Conservation (phyloP, 1,140 invertebrate species). For the Drosophila pseudoobscura region DNA sequence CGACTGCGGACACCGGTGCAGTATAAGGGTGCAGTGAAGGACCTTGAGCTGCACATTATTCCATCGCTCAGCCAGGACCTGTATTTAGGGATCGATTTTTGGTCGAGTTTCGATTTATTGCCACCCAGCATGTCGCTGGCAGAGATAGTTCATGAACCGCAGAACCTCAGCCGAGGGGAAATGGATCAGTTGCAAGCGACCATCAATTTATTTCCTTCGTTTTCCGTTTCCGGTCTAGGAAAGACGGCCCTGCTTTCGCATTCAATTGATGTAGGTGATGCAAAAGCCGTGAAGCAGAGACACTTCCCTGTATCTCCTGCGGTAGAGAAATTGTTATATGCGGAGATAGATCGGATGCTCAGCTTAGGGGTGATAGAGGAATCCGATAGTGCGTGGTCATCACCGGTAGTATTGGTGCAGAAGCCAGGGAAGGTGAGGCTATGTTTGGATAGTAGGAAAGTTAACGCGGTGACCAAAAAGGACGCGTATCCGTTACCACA, state of each 20-base stretch:
- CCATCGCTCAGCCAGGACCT: background rate
- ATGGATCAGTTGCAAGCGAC: background rate
- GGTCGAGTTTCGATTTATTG: background rate
- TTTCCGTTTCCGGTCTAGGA: background rate
- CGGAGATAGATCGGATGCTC: slow-evolving; percentile 51
- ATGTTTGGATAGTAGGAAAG: slow-evolving; percentile 16
- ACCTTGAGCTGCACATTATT: background rate
- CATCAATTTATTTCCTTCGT: background rate
- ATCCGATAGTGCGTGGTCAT: slow-evolving; percentile 51
- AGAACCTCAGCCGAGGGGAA: background rate
- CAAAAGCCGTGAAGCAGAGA: slow-evolving; percentile 57
- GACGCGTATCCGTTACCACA: slow-evolving; percentile 6
- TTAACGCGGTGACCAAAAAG: slow-evolving; percentile 10
- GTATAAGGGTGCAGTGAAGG: background rate
- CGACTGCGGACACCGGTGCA: no score
- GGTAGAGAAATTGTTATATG: slow-evolving; percentile 45
- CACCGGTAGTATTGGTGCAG: slow-evolving; percentile 4
- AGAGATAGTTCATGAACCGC: background rate
- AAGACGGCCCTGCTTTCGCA: background rate
- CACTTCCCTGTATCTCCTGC: slow-evolving; percentile 54
- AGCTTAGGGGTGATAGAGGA: slow-evolving; percentile 50
- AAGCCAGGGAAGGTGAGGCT: slow-evolving; percentile 30
- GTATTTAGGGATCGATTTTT: slow-evolving; percentile 5
- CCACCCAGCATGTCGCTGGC: background rate
- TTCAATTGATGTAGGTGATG: slow-evolving; percentile 37